phyloP scores from a whole-genome alignment of 2,888 invertebrate genomes.

The Melanostoma scalare region DNA sequence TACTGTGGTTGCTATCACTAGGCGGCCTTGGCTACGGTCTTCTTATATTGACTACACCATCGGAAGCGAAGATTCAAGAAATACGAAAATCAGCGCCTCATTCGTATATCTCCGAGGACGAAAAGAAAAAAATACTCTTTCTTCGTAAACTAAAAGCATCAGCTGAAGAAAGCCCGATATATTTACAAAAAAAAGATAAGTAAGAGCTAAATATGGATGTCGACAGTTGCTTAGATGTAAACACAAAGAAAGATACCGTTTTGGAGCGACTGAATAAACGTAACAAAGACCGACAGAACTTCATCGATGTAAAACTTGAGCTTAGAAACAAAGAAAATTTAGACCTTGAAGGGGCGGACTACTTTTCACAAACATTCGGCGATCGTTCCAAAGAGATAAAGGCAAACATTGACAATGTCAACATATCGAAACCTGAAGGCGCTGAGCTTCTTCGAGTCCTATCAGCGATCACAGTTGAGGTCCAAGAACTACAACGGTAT shows the following conservation, averaged over 20 bases:
- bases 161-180: constrained; percentile 74
- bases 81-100: constrained; percentile 75
- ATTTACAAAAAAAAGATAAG: constrained; percentile 73
- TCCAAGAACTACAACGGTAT: constrained; percentile 89
- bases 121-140: constrained; percentile 78
- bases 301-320: constrained; percentile 79
- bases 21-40: constrained; percentile 85
- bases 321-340: constrained; percentile 78
- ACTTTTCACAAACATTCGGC: constrained; percentile 87
- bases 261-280: constrained; percentile 80
- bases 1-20: constrained; percentile 85
- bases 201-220: constrained; percentile 59
- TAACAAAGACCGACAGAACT: constrained; percentile 81
- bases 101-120: constrained; percentile 74
- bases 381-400: constrained; percentile 87
- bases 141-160: constrained; percentile 78
- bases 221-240: constrained; percentile 55
- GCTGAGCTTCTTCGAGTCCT: constrained; percentile 84
- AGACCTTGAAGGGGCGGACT: constrained; percentile 83
- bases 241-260: constrained; percentile 78
- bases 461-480: constrained; percentile 87
- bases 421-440: constrained; percentile 79
- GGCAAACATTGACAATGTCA: constrained; percentile 83
- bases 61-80: constrained; percentile 80
- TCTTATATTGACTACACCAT: constrained; percentile 83